These are phyloP conservation scores for Tautogolabrus adspersus DNA, from an alignment of 2,113 vertebrate genomes.

Conservation along the genomic window DNA sequence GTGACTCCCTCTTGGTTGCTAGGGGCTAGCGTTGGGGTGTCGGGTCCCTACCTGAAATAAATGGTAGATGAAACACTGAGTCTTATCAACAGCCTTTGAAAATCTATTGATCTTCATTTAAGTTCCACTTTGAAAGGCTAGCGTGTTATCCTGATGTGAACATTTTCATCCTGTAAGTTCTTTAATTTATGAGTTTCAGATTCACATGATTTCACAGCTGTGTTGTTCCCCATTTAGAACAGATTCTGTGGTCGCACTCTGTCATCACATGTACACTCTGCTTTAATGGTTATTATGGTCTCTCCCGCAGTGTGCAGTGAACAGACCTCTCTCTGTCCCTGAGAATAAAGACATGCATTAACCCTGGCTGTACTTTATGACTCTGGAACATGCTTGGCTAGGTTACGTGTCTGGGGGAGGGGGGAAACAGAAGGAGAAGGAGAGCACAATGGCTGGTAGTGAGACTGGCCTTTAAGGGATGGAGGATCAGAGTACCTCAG, in stretches of 20 bases:
- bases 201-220: not conserved
- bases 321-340: conserved; percentile 57
- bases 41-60: too few relatives aligned
- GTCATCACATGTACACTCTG: conserved; percentile 1
- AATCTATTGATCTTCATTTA: not conserved
- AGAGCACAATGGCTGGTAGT: conserved; percentile 36
- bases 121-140: not conserved
- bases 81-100: not conserved
- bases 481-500: conserved; percentile 40
- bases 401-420: conserved; percentile 6
- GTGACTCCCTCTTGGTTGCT: too few relatives aligned
- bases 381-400: conserved; percentile 30
- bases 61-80: too few relatives aligned
- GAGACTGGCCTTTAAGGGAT: conserved; percentile 18
- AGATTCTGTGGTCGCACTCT: not conserved
- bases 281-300: conserved; percentile 1
- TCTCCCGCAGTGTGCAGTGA: conserved; percentile 1
- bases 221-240: not conserved
- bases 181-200: not conserved
- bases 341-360: conserved; percentile 59
- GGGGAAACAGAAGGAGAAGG: conserved; percentile 45
- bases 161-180: not conserved
- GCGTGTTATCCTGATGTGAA: too few relatives aligned
- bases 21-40: too few relatives aligned
- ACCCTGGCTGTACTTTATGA: conserved; percentile 35